Evolutionary conservation across 2,797 vertebrate genomes (phyloP).

Genomic region (Miichthys miiuy): DNA sequence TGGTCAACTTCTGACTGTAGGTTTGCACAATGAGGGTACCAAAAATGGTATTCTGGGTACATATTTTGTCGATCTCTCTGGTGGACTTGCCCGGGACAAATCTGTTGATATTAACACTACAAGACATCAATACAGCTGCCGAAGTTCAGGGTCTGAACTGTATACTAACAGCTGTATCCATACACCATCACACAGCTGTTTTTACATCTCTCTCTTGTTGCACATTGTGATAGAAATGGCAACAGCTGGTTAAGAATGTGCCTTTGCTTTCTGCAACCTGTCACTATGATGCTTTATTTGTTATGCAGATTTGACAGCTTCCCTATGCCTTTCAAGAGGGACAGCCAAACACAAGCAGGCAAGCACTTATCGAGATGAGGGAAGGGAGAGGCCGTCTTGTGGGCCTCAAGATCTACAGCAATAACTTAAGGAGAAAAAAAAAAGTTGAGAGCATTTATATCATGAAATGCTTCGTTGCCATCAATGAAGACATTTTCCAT

Average conservation of each 20-base stretch:
- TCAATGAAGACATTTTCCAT: not conserved
- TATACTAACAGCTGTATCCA: conserved; percentile 53
- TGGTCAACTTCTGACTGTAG: conserved; percentile 9
- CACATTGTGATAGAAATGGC: conserved; percentile 29
- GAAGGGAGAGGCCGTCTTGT: not conserved
- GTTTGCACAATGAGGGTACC: conserved; percentile 31
- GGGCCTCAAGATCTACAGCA: not conserved
- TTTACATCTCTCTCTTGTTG: conserved; percentile 12
- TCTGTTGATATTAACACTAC: conserved; percentile 31
- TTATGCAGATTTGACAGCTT: conserved; percentile 49
- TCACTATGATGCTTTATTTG: conserved; percentile 24
- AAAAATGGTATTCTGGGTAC: conserved; percentile 11
- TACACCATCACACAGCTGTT: conserved; percentile 33
- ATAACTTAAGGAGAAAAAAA: not conserved
- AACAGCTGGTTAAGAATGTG: conserved; percentile 24
- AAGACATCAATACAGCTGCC: conserved; percentile 45
- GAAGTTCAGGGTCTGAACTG: not conserved
- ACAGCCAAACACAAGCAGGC: conserved; percentile 10
- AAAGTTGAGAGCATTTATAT: not conserved
- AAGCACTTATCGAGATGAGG: conserved; percentile 18
- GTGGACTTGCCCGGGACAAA: conserved; percentile 13
- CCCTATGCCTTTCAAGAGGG: conserved; percentile 20
- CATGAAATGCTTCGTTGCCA: not conserved
- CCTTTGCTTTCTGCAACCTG: conserved; percentile 14
- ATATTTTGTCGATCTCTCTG: conserved; percentile 8